Conservation (phyloP, 2,113 vertebrate genomes). For the Tetrao urogallus region DNA sequence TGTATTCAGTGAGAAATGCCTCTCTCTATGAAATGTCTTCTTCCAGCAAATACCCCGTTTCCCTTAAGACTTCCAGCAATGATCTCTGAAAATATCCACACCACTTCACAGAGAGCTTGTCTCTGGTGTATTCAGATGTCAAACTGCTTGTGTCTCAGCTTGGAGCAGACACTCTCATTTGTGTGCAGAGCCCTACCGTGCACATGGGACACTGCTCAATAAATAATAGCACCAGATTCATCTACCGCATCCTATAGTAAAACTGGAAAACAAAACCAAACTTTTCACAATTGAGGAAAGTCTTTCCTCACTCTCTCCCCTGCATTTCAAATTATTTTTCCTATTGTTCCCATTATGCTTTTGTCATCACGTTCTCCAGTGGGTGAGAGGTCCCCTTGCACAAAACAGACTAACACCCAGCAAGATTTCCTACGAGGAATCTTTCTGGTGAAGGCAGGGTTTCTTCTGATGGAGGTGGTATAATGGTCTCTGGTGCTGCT, state of each 20-base stretch:
- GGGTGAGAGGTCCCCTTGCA: background rate
- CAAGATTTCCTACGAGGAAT: background rate
- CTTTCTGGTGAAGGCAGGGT: background rate
- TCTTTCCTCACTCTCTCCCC: background rate
- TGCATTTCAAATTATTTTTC: background rate
- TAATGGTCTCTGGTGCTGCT: background rate
- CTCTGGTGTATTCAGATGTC: slow-evolving; percentile 71
- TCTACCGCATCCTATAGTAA: slow-evolving; percentile 45
- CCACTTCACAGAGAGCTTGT: slow-evolving; percentile 61
- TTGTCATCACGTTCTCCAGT: background rate
- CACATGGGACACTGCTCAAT: slow-evolving; percentile 59
- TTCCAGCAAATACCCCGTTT: slow-evolving; percentile 46
- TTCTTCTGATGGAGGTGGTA: background rate
- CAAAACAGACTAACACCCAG: background rate
- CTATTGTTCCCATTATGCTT: slow-evolving; percentile 15
- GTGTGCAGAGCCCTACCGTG: slow-evolving; percentile 60
- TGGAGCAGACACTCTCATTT: slow-evolving; percentile 67
- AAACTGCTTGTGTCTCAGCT: slow-evolving; percentile 67
- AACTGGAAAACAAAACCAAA: slow-evolving; percentile 40
- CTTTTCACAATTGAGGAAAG: background rate
- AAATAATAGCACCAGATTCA: slow-evolving; percentile 41
- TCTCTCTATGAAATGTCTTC: slow-evolving; percentile 12
- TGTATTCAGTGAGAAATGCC: slow-evolving; percentile 50
- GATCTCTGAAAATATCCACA: slow-evolving; percentile 73
- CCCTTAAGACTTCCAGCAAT: slow-evolving; percentile 67